These are phyloP conservation scores for Oconnorella tubifera DNA, from an alignment of 2,888 invertebrate genomes.

Conservation along the genomic window DNA sequence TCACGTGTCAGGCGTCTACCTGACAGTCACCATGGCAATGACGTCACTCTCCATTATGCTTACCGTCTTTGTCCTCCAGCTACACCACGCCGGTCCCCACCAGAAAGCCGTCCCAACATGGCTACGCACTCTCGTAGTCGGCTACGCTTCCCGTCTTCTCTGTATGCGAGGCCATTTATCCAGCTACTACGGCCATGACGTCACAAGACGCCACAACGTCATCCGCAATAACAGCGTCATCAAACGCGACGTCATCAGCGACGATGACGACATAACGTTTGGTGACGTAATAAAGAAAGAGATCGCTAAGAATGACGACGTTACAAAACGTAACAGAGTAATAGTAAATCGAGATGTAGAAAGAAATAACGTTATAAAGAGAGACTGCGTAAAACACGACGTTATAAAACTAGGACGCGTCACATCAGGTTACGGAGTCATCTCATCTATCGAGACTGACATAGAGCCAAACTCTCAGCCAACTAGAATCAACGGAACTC, in stretches of 20 bases:
- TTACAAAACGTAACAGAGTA: slow-evolving; percentile 1
- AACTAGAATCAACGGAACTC: neutral
- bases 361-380: neutral
- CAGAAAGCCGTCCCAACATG: slow-evolving; percentile 51
- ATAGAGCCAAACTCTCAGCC: too few species aligned
- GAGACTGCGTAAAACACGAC: too few species aligned
- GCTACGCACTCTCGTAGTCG: slow-evolving; percentile 50
- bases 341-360: too few species aligned
- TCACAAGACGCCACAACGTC: too few species aligned
- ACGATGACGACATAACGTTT: neutral
- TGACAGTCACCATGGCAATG: slow-evolving; percentile 58
- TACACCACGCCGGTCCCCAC: slow-evolving; percentile 56
- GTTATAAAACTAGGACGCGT: too few species aligned
- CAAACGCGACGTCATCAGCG: slow-evolving; percentile 6
- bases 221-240: too few species aligned
- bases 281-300: neutral
- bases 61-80: slow-evolving; percentile 57
- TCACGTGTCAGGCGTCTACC: slow-evolving; percentile 52
- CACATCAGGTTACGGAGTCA: too few species aligned
- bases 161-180: slow-evolving; percentile 42
- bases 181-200: slow-evolving; percentile 25
- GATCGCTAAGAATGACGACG: neutral
- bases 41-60: slow-evolving; percentile 57
- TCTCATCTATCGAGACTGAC: too few species aligned
- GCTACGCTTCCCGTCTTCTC: slow-evolving; percentile 47